phyloP scores from a whole-genome alignment of 1,140 invertebrate genomes.

The Drosophila neocordata region DNA sequence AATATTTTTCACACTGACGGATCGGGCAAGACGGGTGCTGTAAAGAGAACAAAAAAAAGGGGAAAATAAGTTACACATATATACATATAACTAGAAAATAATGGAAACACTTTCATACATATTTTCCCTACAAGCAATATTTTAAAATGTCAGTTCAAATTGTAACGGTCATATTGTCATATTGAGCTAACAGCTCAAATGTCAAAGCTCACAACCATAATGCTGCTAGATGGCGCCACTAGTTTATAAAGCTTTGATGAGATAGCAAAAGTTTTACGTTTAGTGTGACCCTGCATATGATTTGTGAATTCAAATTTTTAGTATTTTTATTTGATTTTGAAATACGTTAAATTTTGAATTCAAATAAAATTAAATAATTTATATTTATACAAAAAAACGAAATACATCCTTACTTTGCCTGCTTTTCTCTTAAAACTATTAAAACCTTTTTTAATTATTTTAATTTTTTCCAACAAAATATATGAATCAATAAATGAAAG shows the following conservation, averaged over 20 bases:
- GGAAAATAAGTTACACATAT: background rate
- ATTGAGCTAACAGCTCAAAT: background rate
- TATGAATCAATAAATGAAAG: too few species aligned
- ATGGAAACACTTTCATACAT: too few species aligned
- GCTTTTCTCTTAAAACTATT: too few species aligned
- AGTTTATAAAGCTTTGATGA: background rate
- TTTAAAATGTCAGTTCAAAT: background rate
- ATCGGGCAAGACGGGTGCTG: conserved; percentile 54
- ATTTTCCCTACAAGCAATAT: too few species aligned
- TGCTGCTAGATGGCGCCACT: background rate
- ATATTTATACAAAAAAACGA: too few species aligned
- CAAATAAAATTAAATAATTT: background rate
- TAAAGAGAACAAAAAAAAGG: conserved; percentile 11
- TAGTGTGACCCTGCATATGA: background rate
- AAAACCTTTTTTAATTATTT: too few species aligned
- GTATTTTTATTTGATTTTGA: background rate
- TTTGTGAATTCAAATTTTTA: background rate
- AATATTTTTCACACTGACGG: conserved; percentile 56
- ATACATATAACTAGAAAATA: too few species aligned
- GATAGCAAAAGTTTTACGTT: background rate
- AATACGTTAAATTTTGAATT: background rate
- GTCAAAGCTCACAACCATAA: background rate
- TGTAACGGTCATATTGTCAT: background rate
- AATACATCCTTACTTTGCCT: too few species aligned
- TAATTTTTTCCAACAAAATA: too few species aligned